Base-by-base conservation (phyloP, 1,140 invertebrate species). In the Myzus persicae region DNA sequence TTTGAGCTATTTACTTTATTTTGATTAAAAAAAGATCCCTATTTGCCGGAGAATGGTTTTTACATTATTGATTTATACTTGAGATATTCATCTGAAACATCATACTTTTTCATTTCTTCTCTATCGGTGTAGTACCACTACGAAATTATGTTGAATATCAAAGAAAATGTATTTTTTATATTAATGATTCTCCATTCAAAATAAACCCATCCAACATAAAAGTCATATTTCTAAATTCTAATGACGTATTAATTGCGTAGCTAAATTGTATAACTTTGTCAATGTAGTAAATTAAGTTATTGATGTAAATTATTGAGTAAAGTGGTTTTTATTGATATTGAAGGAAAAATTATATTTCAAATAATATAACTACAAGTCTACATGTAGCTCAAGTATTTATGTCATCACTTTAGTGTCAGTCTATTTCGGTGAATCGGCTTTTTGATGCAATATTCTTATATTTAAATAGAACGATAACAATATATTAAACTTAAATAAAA, bases 1-100 rank as follows among this genome's bases (percentile, higher is more conserved):
- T 88, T 48, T 88, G 46, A 88, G 44, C 85, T 88, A 88, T 88
- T 48, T 88, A 88, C 85, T 88, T 48, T 51, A 48, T 88, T 88
- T 88, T 88, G 85, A 88, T 88, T 88, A 88, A 88, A 88, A 84
- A 40, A 42, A 88, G 14, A 46, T 88, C 85, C 85, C 31, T 48
- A 36, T 88, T 88, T 46, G 46, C 36, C 18, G n/a, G 7, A 48
- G 40, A 88, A 88, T 36, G 31, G n/a, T 88, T 88, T 88, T 46
- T 87, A 36, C 46, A 87, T 20, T 87, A 87, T 46, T 87, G 85
- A 87, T 87, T 87, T 46, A 42, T 44, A 46, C 85, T 44, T 46
- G 31, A 87, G 40, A 40, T 40, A 26, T 38, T 42, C 24, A 84
- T 84, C 8, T 84, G 26, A 40, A 40, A 40, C 22, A 42, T 1